Conservation (phyloP, 2,113 vertebrate genomes). For the Xiphophorus couchianus region DNA sequence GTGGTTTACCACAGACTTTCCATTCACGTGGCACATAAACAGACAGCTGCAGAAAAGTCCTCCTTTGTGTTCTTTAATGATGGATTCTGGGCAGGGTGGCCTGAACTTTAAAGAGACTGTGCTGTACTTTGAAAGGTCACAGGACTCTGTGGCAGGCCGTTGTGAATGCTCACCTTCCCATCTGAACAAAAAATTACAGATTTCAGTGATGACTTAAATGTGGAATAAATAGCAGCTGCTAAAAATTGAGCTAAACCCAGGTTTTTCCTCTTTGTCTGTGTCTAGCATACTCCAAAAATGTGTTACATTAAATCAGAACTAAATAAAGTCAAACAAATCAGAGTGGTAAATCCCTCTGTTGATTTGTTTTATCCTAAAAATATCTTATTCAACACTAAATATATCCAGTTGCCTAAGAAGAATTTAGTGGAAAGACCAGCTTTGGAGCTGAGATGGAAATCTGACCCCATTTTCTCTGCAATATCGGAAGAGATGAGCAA, state of each 20-base stretch:
- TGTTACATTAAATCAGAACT: conserved; percentile 41
- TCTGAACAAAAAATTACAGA: not conserved
- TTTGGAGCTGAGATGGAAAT: conserved; percentile 65
- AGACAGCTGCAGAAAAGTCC: conserved; percentile 27
- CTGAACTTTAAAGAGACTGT: conserved; percentile 24
- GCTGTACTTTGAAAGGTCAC: conserved; percentile 52
- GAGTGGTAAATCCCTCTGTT: conserved; percentile 57
- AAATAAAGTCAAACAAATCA: not conserved
- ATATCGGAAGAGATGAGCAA: conserved; percentile 48
- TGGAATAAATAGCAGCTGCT: conserved; percentile 11
- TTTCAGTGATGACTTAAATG: conserved; percentile 11
- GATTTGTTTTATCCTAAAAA: conserved; percentile 57
- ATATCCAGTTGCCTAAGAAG: conserved; percentile 54
- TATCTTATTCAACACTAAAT: conserved; percentile 62
- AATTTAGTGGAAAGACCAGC: conserved; percentile 62
- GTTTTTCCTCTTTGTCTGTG: not conserved
- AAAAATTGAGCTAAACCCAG: not conserved
- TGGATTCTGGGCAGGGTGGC: conserved; percentile 30
- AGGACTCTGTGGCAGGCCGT: conserved; percentile 3
- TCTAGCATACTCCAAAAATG: conserved; percentile 1
- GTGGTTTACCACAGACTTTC: conserved; percentile 36
- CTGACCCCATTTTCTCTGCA: conserved; percentile 59
- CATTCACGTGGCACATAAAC: conserved; percentile 37
- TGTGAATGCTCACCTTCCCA: not conserved
- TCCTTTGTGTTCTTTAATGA: conserved; percentile 13